Evolutionary conservation across 1,140 invertebrate species (phyloP).

Genomic region (Neodiprion virginianus): DNA sequence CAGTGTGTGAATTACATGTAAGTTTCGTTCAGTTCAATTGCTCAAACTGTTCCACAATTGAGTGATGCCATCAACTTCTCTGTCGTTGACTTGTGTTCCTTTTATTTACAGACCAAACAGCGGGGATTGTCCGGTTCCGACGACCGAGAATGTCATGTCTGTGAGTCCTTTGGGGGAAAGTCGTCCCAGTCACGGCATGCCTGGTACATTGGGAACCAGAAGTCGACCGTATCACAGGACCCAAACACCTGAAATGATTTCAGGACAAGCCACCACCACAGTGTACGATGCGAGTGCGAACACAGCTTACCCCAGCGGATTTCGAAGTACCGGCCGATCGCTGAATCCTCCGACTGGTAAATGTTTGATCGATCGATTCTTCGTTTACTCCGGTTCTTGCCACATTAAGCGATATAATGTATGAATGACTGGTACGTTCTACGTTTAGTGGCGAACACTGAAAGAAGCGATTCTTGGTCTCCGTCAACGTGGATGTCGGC

Average conservation of each 20-base stretch:
- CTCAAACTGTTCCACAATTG: background rate
- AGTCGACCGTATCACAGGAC: conserved; percentile 45
- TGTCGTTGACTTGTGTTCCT: conserved; percentile 25
- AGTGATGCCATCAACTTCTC: background rate
- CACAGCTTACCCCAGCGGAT: conserved; percentile 36
- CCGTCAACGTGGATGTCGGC: background rate
- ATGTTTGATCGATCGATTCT: background rate
- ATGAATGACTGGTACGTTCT: background rate
- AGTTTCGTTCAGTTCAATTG: conserved; percentile 34
- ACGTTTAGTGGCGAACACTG: background rate
- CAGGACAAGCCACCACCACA: conserved; percentile 38
- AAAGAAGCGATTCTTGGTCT: conserved; percentile 2
- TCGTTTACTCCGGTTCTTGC: too few species aligned
- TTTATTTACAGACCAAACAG: conserved; percentile 57
- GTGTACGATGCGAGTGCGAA: conserved; percentile 37
- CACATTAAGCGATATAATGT: too few species aligned
- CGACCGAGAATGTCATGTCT: conserved; percentile 31
- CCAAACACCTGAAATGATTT: conserved; percentile 31
- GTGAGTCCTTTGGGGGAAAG: conserved; percentile 37
- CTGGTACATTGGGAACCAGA: conserved; percentile 43
- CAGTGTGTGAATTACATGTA: conserved; percentile 68
- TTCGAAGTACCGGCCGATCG: conserved; percentile 40
- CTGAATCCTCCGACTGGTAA: conserved; percentile 39
- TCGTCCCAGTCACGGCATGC: conserved; percentile 8
- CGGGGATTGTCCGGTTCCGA: conserved; percentile 55